These are phyloP conservation scores for Diorhabda carinulata DNA, from an alignment of 1,140 invertebrate species.

Conservation along the genomic window DNA sequence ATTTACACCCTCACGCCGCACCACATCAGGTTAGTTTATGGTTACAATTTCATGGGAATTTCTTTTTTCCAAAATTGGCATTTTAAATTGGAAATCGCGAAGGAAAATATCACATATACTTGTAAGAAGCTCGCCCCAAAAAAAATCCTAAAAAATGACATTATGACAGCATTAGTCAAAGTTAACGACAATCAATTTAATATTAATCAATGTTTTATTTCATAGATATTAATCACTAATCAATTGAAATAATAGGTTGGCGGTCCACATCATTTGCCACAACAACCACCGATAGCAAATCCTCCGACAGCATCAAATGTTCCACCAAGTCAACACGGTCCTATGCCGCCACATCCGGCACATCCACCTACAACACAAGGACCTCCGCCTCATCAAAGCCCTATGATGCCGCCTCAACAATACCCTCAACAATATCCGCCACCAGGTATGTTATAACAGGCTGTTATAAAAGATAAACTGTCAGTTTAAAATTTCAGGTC, in stretches of 20 bases:
- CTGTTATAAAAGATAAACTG: background rate
- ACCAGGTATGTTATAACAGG: constrained; percentile 20
- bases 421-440: constrained; percentile 42
- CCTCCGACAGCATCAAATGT: constrained; percentile 36
- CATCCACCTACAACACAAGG: constrained; percentile 45
- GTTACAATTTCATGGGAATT: too few species aligned
- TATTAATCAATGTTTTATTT: too few species aligned
- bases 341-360: constrained; percentile 25
- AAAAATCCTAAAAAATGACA: too few species aligned
- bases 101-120: too few species aligned
- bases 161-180: too few species aligned
- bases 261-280: constrained; percentile 23
- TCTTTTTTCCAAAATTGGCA: too few species aligned
- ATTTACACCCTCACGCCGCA: constrained; percentile 33
- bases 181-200: too few species aligned
- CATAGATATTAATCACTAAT: background rate
- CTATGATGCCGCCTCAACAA: constrained; percentile 55
- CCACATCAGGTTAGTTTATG: constrained; percentile 9
- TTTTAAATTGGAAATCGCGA: too few species aligned
- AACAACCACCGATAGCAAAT: constrained; percentile 20
- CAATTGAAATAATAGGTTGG: background rate
- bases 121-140: too few species aligned
- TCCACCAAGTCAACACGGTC: constrained; percentile 29
- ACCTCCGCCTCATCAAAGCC: constrained; percentile 26
- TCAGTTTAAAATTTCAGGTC: constrained; percentile 23